Evolutionary conservation across 2,888 invertebrate species (phyloP), one percentile per base, ranked within the genome.

Genomic region (Patella depressa): DNA sequence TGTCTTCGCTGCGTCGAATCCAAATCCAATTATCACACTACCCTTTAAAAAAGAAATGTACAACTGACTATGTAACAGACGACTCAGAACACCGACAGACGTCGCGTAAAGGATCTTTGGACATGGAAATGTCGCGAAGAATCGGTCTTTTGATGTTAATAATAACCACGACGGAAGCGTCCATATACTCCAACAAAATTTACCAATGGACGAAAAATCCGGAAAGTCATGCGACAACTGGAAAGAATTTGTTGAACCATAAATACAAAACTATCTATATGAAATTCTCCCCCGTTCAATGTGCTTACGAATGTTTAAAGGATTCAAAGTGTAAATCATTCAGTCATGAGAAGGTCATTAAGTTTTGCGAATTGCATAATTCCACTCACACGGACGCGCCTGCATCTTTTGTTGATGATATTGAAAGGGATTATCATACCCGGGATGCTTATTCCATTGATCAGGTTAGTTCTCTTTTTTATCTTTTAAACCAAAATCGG

Each of bases 221-320:
- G 7, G 70, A 76, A 14, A 57, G 74, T 19, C 81, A 83, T 24
- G 54, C 34, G 54, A 78, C 76, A 4, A 29, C 65, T 24, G 84
- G 84, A 24, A 81, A 83, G 54, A 74, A 81, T 15, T 74, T 88
- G 17, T 77, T 79, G 9, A 84, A 83, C 9, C 85, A 86, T 74
- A 78, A 81, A 53, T 77, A 85, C 65, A 78, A 80, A 70, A 81
- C 81, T 74, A 83, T 83, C 75, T 78, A 81, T 53, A 84, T 86
- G 53, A 84, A 84, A 71, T 79, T 76, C 53, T 80, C 85, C 24
- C 83, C 80, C 54, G 85, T 84, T 17, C 89, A 89, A 69, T 89
- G 89, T 72, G 87, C 89, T 2, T 80, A 87, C 79, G 87, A 87
- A 70, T 89, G 89, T 79, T 81, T 88, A 14, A 84, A 82, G 59